Evolutionary conservation across 2,888 invertebrate genomes (phyloP).

Genomic region (Pandemis corylana): DNA sequence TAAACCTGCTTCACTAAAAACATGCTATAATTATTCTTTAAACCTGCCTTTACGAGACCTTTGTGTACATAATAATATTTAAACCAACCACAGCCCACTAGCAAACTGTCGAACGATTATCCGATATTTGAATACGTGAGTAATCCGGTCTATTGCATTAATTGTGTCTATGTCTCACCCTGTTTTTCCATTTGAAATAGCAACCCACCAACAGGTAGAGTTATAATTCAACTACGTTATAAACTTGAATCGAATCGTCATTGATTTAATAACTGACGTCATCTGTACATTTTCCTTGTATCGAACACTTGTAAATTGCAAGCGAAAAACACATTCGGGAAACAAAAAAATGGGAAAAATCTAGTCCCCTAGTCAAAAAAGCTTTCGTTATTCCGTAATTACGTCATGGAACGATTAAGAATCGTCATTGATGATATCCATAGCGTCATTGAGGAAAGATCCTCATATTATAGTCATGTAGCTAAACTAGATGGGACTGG

Average conservation of each 20-base stretch:
- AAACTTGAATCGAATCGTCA: slow-evolving; percentile 8
- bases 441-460: neutral
- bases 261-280: slow-evolving; percentile 16
- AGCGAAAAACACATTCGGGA: neutral
- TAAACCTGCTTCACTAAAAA: too few relatives aligned
- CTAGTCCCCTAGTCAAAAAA: neutral
- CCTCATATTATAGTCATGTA: neutral
- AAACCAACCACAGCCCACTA: too few relatives aligned
- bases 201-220: neutral
- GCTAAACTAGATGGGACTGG: neutral
- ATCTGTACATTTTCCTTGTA: slow-evolving; percentile 5
- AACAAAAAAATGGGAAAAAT: neutral
- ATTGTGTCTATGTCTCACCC: neutral
- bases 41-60: too few relatives aligned
- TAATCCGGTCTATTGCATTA: too few relatives aligned
- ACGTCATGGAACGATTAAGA: neutral
- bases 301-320: neutral
- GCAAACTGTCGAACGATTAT: too few relatives aligned
- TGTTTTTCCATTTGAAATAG: neutral
- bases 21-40: too few relatives aligned
- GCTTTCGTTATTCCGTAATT: neutral
- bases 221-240: neutral
- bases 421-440: slow-evolving; percentile 5
- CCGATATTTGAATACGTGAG: too few relatives aligned
- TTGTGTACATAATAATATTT: too few relatives aligned